phyloP scores from a whole-genome alignment of 1,140 invertebrate species.

The Cherax quadricarinatus region DNA sequence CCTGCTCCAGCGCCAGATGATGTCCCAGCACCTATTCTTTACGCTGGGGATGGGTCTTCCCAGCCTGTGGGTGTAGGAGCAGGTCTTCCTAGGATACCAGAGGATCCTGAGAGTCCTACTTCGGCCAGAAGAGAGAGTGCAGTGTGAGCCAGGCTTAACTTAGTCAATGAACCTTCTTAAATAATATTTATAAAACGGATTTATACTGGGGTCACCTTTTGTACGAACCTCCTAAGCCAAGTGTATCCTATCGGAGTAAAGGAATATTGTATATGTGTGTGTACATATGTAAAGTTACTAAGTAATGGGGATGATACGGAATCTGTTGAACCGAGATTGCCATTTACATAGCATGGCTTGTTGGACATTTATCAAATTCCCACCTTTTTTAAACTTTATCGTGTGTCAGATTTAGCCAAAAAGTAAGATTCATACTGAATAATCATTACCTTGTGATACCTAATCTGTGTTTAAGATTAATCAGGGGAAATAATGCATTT shows the following conservation, averaged over 20 bases:
- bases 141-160: slow-evolving; percentile 46
- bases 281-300: slow-evolving; percentile 12
- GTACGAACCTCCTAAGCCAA: not conserved
- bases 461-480: not conserved
- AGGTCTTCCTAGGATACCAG: slow-evolving; percentile 51
- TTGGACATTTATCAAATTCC: not conserved
- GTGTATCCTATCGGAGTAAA: slow-evolving; percentile 16
- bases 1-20: slow-evolving; percentile 50
- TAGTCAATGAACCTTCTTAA: not conserved
- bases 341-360: not conserved
- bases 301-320: slow-evolving; percentile 2
- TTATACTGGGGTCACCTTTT: slow-evolving; percentile 19
- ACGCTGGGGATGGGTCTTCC: slow-evolving; percentile 21
- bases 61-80: not conserved
- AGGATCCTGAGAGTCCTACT: slow-evolving; percentile 56
- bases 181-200: not conserved
- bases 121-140: slow-evolving; percentile 54
- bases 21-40: slow-evolving; percentile 47
- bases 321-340: not conserved
- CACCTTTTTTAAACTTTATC: slow-evolving; percentile 1
- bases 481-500: not conserved
- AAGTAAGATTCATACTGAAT: not conserved
- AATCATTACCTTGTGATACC: not conserved
- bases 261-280: slow-evolving; percentile 11
- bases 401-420: not conserved